Base-by-base conservation (phyloP, 2,888 invertebrate species). In the Calliscelio sp. region DNA sequence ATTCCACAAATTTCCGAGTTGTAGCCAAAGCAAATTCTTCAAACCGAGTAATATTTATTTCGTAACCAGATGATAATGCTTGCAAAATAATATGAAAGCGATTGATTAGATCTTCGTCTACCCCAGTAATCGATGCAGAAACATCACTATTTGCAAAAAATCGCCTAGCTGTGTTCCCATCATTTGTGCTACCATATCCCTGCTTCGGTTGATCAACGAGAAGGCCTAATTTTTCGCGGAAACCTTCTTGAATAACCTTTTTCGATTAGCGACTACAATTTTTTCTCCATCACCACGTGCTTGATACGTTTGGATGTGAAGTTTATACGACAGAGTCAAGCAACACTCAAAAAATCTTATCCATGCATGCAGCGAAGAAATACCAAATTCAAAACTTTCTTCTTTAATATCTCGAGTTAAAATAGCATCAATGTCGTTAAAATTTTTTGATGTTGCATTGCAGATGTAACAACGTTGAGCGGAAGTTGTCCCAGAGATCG, bases 241-340 rank as follows among this genome's bases (percentile, higher is more conserved):
- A 78, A 46, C 16, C 63, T 68, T 68, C 41, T 41, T 78, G 70
- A 78, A 70, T 70, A 41, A 41, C 14, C 25, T 49, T 70, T 55
- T 70, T 28, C 59, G 57, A 28, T 68, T 57, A 24, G 59, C 61
- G 18, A 70, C 59, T 28, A 49, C 32, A 44, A 44, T 51, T 71
- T 71, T 66, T 32, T 70, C 51, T 68, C 70, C 53, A 25, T 41
- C 41, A 41, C 24, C 61, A 25, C 44, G 61, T 44, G 44, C 61
- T 44, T 63, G 61, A 18, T 28, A 63, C 44, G 44, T 63, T 28
- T 63, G 24, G 8, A 18, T 44, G 24, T 49, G 32, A 32, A 65
- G 61, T 44, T 63, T 63, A 25, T 63, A 59, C 41, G 44, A 44
- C 44, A 63, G 16, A 44, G 44, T 41, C 44, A 63, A 63, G 44